Evolutionary conservation across 2,888 invertebrate species (phyloP), one percentile per base, ranked within the genome.

Genomic region (Pilophorus perplexus): DNA sequence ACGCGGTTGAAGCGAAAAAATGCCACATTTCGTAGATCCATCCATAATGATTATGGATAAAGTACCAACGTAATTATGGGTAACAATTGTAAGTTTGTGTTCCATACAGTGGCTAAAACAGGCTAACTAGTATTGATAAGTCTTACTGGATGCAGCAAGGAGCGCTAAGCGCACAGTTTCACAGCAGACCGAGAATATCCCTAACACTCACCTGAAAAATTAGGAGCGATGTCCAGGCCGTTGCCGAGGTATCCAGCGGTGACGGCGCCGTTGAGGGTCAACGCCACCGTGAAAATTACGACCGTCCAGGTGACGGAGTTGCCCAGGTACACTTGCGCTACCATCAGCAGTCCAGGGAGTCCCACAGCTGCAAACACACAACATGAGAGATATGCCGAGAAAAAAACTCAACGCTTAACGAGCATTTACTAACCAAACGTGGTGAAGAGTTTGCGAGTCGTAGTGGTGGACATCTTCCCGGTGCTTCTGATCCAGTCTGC

Each of bases 231-330:
- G 73, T 93, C 92, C 22, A 93, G 79, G 10, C 89, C 90, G 74
- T 92, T 92, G 69, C 90, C 88, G 25, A 91, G 81, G 76, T 91
- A 92, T 0, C 92, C 92, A 8, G 89, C 90, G 0, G 90, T 90
- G 14, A 91, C 90, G 0, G 87, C 90, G 18, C 93, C 93, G 77
- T 91, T 91, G 73, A 90, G 83, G 71, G 90, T 90, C 22, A 92
- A 78, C 0, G 90, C 88, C 38, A 84, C 76, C 0, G 90, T 90
- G 77, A 93, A 90, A 72, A 91, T 86, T 0, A 83, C 79, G 37
- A 92, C 87, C 0, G 90, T 88, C 76, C 86, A 83, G n/a, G 80
- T 76, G 14, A 85, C 83, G 76, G 86, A 82, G 72, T 84, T 81
- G 0, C 90, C 90, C 72, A 85, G 80, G 74, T 85, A 84, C 0